Base-by-base conservation (phyloP, 2,888 invertebrate genomes). In the Seira musarum region DNA sequence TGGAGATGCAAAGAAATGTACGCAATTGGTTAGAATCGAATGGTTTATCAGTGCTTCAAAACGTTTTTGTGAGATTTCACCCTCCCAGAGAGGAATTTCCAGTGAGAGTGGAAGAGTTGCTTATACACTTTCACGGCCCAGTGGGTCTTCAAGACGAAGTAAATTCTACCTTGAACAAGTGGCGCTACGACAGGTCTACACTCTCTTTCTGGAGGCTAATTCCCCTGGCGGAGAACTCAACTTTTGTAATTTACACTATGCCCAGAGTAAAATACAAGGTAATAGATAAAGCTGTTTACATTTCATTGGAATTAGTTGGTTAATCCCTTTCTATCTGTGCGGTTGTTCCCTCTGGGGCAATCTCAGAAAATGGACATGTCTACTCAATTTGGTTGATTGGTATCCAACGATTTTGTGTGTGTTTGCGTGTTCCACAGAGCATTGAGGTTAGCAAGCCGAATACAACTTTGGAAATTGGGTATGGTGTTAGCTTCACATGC, bases 211-310 rank as follows among this genome's bases (percentile, higher is more conserved):
- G 65, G 21, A 40, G 30, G 10, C 68, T 25, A 53, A 57, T 74
- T 35, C 73, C 68, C 1, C 46, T 69, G n/a, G 1, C 40, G 30
- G 22, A 13, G 17, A 66, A 64, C 30, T 30, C 30, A n/a, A 64
- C 24, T 21, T 35, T 69, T 8, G 21, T n/a, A 17, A 2, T 79
- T 15, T 17, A 60, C 35, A 17, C 61, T 1, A 74, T 80, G 67
- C 80, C 80, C 1, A 57, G 80, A 19, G 60, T 80, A 15, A 66
- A 74, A 25, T 80, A 66, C 35, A 75, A 80, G 75, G 80, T 80
- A 69, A 80, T 13, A 2, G 22, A 25, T 40, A 40, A n/a, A 40
- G 8, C 13, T 65, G 15, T 13, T 30, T 30, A 8, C 30, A 30
- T 8, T 30, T 30, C 30, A 30, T 30, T 30, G 30, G 30, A 30